A percentile compares a stretch with the other conserved stretches of the same genome.
Conservation (phyloP, 2,888 invertebrate genomes). For the Timema cristinae region DNA sequence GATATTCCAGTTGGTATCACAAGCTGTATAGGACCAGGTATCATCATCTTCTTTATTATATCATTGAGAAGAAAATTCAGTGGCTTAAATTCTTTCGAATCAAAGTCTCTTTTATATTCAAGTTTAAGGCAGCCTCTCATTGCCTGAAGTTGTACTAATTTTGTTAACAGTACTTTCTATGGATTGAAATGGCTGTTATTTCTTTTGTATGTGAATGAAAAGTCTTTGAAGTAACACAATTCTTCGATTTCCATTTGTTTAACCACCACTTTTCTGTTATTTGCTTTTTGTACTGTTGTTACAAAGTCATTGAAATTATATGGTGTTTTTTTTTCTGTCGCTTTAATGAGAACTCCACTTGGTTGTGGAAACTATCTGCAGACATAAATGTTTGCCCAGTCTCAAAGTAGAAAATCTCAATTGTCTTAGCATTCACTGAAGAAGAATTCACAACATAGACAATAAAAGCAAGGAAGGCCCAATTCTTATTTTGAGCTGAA, state of each 20-base stretch:
- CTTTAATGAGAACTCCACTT: background rate
- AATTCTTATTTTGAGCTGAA: background rate
- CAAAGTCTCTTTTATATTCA: background rate
- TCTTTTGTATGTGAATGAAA: background rate
- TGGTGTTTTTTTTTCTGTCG: background rate
- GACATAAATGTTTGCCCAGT: background rate
- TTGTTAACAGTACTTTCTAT: background rate
- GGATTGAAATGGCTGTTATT: background rate
- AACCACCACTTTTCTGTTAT: background rate
- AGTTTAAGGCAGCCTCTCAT: background rate
- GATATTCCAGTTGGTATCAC: background rate
- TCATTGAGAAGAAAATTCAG: too few species aligned
- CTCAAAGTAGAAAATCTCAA: background rate
- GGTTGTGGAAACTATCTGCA: background rate
- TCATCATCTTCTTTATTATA: too few species aligned
- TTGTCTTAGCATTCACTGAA: background rate
- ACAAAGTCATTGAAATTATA: background rate
- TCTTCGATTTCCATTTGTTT: background rate
- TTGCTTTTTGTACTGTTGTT: background rate
- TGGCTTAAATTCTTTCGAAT: too few species aligned
- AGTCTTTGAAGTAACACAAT: background rate
- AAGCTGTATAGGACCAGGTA: too few species aligned
- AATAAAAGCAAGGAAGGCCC: background rate
- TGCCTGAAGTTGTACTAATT: background rate
- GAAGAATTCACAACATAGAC: background rate